phyloP scores from a whole-genome alignment of 2,888 invertebrate genomes.

The Netelia melanura region DNA sequence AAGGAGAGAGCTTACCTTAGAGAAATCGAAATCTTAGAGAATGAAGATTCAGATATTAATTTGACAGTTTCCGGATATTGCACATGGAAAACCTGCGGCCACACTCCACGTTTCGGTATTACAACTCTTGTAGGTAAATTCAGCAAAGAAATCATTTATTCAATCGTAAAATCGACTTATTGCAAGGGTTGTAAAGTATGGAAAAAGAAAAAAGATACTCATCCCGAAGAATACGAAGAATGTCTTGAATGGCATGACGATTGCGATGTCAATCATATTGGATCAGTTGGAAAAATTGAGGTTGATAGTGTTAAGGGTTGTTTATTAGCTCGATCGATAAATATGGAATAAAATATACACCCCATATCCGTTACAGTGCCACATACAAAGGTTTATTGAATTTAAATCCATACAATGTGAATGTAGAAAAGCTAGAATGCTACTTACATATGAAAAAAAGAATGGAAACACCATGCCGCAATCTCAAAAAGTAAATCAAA shows the following conservation, averaged over 20 bases:
- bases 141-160: slow-evolving; percentile 61
- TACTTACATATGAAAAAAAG: slow-evolving; percentile 43
- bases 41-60: slow-evolving; percentile 61
- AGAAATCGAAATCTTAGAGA: slow-evolving; percentile 26
- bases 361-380: slow-evolving; percentile 10
- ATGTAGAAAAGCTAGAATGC: slow-evolving; percentile 45
- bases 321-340: slow-evolving; percentile 61
- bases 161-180: slow-evolving; percentile 53
- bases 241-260: slow-evolving; percentile 51
- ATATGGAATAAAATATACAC: slow-evolving; percentile 60
- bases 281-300: slow-evolving; percentile 55
- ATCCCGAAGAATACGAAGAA: slow-evolving; percentile 51
- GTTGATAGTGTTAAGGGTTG: slow-evolving; percentile 56
- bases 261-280: slow-evolving; percentile 49
- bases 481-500: slow-evolving; percentile 49
- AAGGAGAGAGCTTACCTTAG: slow-evolving; percentile 49
- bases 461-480: slow-evolving; percentile 66
- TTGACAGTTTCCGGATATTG: slow-evolving; percentile 67
- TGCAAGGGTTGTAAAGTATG: slow-evolving; percentile 62
- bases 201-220: slow-evolving; percentile 50
- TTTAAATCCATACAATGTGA: slow-evolving; percentile 63
- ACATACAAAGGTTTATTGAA: slow-evolving; percentile 64
- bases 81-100: slow-evolving; percentile 60
- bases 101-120: slow-evolving; percentile 65
- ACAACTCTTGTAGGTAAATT: slow-evolving; percentile 66